A percentile compares a stretch with the other conserved stretches of the same genome.
Conservation (phyloP, 92 coral and sea anemone species). For the Zoanthus sociatus region DNA sequence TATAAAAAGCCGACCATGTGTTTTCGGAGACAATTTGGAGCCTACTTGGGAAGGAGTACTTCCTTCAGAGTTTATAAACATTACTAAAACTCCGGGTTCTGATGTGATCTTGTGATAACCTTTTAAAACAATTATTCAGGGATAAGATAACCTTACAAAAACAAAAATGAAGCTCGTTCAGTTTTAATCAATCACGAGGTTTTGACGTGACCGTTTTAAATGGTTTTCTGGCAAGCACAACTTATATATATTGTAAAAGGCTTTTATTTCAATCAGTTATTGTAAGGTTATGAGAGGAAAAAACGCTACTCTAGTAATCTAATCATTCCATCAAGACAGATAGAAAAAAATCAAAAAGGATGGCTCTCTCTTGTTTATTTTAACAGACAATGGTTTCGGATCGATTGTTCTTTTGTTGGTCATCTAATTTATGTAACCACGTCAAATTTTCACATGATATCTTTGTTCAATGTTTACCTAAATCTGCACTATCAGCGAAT, state of each 20-base stretch:
- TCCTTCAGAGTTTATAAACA: not conserved
- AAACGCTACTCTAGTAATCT: not conserved
- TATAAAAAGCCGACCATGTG: too few relatives aligned
- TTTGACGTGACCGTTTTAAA: not conserved
- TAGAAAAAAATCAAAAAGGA: not conserved
- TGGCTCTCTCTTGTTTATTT: not conserved
- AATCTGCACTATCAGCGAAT: slow-evolving; percentile 18
- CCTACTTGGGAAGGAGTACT: not conserved
- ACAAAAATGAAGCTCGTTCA: not conserved
- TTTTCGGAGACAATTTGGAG: not conserved
- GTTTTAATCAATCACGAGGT: slow-evolving; percentile 1
- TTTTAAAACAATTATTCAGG: not conserved
- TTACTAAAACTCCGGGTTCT: not conserved
- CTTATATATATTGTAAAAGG: not conserved
- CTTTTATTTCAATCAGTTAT: not conserved
- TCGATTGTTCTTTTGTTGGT: slow-evolving; percentile 30
- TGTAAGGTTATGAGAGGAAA: not conserved
- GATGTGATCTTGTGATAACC: slow-evolving; percentile 22
- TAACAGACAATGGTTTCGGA: not conserved
- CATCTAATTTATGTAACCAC: not conserved
- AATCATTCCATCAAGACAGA: not conserved
- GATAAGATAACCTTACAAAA: not conserved
- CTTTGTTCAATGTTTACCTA: not conserved
- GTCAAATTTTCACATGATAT: slow-evolving; percentile 23
- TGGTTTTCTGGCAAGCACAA: not conserved